Percentiles rank a stretch among this genome's conserved stretches.
These are phyloP conservation scores for Podabrus alpinus DNA, from an alignment of 2,888 invertebrate species.

Conservation along the genomic window DNA sequence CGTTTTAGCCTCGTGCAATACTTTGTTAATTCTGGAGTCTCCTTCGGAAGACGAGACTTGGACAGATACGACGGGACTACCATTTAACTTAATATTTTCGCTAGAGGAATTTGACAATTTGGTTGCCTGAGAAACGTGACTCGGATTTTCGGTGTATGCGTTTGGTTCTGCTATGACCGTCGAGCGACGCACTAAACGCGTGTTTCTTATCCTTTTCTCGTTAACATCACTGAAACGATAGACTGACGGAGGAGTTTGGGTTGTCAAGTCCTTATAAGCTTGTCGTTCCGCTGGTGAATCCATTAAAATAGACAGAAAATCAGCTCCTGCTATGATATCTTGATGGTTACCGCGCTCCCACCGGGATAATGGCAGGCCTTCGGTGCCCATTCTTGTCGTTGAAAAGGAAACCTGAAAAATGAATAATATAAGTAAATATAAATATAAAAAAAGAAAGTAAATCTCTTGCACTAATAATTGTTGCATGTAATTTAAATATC, in stretches of 20 bases:
- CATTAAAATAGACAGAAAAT: conserved; percentile 56
- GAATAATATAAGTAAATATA: conserved; percentile 7
- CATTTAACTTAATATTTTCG: conserved; percentile 19
- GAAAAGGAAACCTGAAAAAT: conserved; percentile 49
- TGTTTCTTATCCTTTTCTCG: conserved; percentile 10
- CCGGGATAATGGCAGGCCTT: conserved; percentile 51
- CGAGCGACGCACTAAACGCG: conserved; percentile 17
- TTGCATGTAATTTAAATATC: neutral
- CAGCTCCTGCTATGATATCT: conserved; percentile 57
- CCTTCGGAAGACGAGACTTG: conserved; percentile 58
- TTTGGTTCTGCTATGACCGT: conserved; percentile 7
- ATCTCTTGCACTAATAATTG: neutral
- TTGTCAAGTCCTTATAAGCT: conserved; percentile 30
- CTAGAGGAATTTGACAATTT: conserved; percentile 4
- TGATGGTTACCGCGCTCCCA: conserved; percentile 50
- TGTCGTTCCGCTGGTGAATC: conserved; percentile 41
- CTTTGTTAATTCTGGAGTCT: conserved; percentile 40
- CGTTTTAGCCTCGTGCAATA: conserved; percentile 12
- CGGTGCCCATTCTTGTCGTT: conserved; percentile 44
- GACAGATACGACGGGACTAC: conserved; percentile 53
- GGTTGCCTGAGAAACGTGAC: neutral
- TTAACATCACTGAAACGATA: conserved; percentile 11
- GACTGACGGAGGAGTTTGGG: conserved; percentile 9
- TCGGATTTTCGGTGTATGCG: conserved; percentile 8
- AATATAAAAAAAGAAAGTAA: neutral